Percentiles rank a stretch among this genome's conserved stretches.
Evolutionary conservation across 2,113 vertebrate genomes (phyloP).

Genomic region (Caloenas nicobarica): DNA sequence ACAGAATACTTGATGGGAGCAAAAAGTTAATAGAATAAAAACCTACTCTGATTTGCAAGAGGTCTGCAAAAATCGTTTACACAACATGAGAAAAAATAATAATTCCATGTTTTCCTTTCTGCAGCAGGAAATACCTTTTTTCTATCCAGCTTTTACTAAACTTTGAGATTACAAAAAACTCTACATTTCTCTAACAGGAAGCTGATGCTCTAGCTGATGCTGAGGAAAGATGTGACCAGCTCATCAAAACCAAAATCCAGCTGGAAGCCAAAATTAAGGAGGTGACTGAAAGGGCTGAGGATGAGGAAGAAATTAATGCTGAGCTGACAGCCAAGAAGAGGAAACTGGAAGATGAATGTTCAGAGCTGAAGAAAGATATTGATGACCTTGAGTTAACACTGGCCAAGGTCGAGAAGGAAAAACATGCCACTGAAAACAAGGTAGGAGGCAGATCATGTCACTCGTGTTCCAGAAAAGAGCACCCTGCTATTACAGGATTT

Average conservation of each 20-base stretch:
- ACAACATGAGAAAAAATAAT: background rate
- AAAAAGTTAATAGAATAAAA: background rate
- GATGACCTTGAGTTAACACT: too few relatives aligned
- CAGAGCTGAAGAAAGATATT: too few relatives aligned
- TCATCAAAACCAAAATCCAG: constrained; percentile 85
- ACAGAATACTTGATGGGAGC: fast-evolving
- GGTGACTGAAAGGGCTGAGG: constrained; percentile 81
- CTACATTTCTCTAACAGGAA: too few relatives aligned
- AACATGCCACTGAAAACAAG: too few relatives aligned
- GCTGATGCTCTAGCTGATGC: constrained; percentile 65
- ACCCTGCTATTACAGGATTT: too few relatives aligned
- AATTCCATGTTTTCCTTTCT: background rate
- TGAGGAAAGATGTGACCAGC: constrained; percentile 86
- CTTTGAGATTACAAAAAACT: too few relatives aligned
- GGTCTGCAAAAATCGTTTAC: fast-evolving
- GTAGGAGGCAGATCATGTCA: background rate
- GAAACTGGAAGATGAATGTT: too few relatives aligned
- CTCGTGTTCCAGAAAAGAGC: too few relatives aligned
- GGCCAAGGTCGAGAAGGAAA: too few relatives aligned
- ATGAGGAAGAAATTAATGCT: constrained; percentile 77
- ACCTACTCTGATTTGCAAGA: background rate
- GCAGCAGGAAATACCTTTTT: fast-evolving
- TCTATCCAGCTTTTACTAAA: fast-evolving
- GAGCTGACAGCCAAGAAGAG: too few relatives aligned
- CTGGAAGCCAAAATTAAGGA: constrained; percentile 86